Evolutionary conservation across 2,888 invertebrate species (phyloP).

Genomic region (Limnephilus auricula): DNA sequence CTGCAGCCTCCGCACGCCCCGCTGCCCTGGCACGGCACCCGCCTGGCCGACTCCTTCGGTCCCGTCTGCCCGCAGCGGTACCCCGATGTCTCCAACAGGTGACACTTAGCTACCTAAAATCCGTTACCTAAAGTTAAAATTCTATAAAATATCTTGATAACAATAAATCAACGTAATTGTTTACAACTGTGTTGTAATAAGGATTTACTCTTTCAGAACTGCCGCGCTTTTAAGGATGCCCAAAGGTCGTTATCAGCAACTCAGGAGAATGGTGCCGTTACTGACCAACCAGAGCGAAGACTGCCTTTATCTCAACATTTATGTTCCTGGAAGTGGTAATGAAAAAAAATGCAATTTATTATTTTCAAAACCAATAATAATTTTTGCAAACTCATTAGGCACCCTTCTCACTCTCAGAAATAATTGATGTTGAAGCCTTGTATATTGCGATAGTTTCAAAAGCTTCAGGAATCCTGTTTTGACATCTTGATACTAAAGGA

Average conservation of each 20-base stretch:
- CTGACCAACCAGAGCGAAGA: slow-evolving; percentile 92
- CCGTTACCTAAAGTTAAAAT: too few species aligned
- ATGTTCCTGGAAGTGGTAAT: slow-evolving; percentile 92
- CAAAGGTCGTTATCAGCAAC: slow-evolving; percentile 85
- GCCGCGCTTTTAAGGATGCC: slow-evolving; percentile 86
- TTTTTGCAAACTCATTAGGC: background rate
- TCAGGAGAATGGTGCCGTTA: slow-evolving; percentile 83
- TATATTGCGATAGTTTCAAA: background rate
- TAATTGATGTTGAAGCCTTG: background rate
- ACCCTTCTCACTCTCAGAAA: background rate
- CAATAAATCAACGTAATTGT: too few species aligned
- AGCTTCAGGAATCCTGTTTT: background rate
- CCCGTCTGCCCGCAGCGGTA: slow-evolving; percentile 87
- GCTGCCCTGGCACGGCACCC: slow-evolving; percentile 84
- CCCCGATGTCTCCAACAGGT: slow-evolving; percentile 77
- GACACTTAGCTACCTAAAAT: slow-evolving; percentile 60
- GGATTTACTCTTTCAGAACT: slow-evolving; percentile 73
- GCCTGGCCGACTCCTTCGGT: slow-evolving; percentile 85
- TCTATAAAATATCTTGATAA: too few species aligned
- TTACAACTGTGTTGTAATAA: background rate
- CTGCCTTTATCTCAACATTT: slow-evolving; percentile 93
- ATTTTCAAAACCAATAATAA: too few species aligned
- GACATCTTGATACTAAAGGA: background rate
- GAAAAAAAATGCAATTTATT: slow-evolving; percentile 59
- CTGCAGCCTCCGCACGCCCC: slow-evolving; percentile 86